phyloP scores from a whole-genome alignment of 2,797 vertebrate species.

The Helarctos malayanus region DNA sequence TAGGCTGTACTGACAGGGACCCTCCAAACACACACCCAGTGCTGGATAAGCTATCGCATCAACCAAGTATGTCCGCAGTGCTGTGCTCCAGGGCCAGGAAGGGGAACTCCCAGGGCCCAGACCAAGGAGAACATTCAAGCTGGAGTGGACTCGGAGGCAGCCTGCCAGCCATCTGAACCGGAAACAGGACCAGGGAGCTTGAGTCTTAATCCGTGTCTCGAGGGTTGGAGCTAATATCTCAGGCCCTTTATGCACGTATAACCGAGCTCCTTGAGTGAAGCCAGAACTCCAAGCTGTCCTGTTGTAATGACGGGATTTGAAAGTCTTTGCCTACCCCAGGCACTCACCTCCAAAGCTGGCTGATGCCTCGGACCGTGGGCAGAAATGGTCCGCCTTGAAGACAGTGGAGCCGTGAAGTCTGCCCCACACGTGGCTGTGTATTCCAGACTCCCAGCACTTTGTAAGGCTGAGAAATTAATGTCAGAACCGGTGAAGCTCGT shows the following conservation, averaged over 20 bases:
- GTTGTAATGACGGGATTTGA: not conserved
- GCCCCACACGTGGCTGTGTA: accelerated
- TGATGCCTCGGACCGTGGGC: not conserved
- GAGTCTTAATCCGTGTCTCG: not conserved
- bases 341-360: not conserved
- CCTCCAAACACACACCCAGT: too few relatives aligned
- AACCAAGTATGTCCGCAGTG: accelerated
- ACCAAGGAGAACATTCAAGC: not conserved
- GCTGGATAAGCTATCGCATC: not conserved
- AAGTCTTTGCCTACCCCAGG: not conserved
- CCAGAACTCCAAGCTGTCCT: not conserved
- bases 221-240: not conserved
- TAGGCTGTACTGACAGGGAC: not conserved
- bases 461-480: not conserved
- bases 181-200: not conserved
- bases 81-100: not conserved
- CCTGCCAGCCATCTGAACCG: not conserved
- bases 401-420: not conserved
- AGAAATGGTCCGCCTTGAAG: not conserved
- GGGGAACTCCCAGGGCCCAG: not conserved
- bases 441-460: not conserved
- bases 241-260: not conserved
- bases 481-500: too few relatives aligned
- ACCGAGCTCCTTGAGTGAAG: not conserved
- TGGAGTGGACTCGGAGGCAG: not conserved